Percentiles rank a stretch among this genome's conserved stretches.
These are phyloP conservation scores for Tiliacea aurago DNA, from an alignment of 2,888 invertebrate species.

Conservation along the genomic window DNA sequence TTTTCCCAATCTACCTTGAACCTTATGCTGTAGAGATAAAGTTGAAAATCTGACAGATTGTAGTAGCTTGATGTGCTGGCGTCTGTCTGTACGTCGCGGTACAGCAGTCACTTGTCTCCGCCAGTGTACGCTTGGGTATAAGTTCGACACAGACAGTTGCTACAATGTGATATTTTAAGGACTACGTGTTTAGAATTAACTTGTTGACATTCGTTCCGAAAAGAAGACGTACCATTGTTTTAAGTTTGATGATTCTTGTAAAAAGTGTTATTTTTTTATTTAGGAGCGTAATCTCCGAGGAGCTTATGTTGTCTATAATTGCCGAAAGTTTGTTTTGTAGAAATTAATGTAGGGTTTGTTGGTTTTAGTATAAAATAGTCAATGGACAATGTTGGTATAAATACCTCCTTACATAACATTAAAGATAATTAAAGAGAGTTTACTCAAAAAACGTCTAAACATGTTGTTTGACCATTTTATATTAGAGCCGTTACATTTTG, in stretches of 20 bases:
- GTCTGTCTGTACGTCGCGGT: too few relatives aligned
- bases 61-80: too few relatives aligned
- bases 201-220: conserved; percentile 29
- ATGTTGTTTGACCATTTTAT: conserved; percentile 17
- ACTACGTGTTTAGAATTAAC: conserved; percentile 21
- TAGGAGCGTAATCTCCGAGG: conserved; percentile 53
- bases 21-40: too few relatives aligned
- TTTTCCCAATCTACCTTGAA: too few relatives aligned
- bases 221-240: conserved; percentile 36
- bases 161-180: conserved; percentile 55
- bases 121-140: background rate
- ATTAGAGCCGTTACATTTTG: background rate
- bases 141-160: conserved; percentile 27
- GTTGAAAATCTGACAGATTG: too few relatives aligned
- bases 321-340: conserved; percentile 24
- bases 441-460: background rate
- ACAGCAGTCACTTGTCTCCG: too few relatives aligned
- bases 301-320: conserved; percentile 33
- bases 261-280: conserved; percentile 17
- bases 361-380: conserved; percentile 23
- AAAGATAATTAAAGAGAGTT: background rate
- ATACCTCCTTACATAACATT: background rate
- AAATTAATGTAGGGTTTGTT: conserved; percentile 6
- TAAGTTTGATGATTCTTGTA: conserved; percentile 48
- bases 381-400: background rate